Evolutionary conservation across 1,140 invertebrate species (phyloP).

Genomic region (Cydia splendana): DNA sequence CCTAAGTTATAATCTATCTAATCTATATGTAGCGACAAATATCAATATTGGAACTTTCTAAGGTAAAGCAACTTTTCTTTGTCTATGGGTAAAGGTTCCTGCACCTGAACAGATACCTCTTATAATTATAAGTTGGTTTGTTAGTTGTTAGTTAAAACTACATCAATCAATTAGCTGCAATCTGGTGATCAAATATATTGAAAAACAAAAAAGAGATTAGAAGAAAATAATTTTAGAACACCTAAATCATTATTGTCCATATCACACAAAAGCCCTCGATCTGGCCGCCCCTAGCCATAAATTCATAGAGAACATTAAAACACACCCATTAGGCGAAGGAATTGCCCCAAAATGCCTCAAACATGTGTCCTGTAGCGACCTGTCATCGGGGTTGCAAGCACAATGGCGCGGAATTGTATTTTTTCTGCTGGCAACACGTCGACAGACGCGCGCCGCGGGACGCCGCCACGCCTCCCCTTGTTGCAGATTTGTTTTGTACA

Average conservation of each 20-base stretch:
- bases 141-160: too few relatives aligned
- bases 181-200: not conserved
- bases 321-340: constrained; percentile 70
- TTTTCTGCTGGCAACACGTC: constrained; percentile 72
- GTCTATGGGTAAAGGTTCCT: too few relatives aligned
- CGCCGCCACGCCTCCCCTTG: constrained; percentile 65
- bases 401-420: constrained; percentile 70
- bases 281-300: constrained; percentile 56
- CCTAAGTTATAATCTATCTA: too few relatives aligned
- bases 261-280: constrained; percentile 54
- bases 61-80: too few relatives aligned
- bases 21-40: too few relatives aligned
- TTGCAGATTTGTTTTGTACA: constrained; percentile 72
- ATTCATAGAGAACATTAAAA: constrained; percentile 71
- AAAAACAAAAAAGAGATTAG: not conserved
- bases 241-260: constrained; percentile 45
- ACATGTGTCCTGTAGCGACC: constrained; percentile 75
- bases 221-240: not conserved
- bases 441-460: constrained; percentile 73
- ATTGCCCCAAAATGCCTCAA: constrained; percentile 75
- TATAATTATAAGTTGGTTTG: too few relatives aligned
- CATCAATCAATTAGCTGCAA: too few relatives aligned
- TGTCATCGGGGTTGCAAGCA: constrained; percentile 73
- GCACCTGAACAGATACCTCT: too few relatives aligned
- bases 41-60: too few relatives aligned